Base-by-base conservation (phyloP, 2,797 vertebrate species). In the Gorsachius magnificus region DNA sequence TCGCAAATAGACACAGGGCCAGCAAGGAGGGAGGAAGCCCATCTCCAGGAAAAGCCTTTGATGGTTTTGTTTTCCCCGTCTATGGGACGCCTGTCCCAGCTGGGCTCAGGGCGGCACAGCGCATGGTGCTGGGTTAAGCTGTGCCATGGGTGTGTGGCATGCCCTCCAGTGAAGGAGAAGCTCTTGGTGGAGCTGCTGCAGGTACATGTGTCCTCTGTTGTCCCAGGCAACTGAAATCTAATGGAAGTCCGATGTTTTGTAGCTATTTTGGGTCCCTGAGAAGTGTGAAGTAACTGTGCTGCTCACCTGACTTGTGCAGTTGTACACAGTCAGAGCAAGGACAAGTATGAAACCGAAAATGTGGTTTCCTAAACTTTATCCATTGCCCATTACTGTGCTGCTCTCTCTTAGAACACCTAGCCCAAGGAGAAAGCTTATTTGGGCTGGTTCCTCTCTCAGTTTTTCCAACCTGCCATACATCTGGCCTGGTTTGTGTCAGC, bases 401-500 rank as follows among this genome's bases (percentile, higher is more conserved):
- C 38, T 57, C 22, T 83, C 69, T 53, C 38, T 43, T 45, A 74
- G 46, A 54, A 45, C 50, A 46, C n/a, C 70, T 48, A 13, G 13
- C 5, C 36, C 33, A 29, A 82, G 54, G 33, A 61, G 43, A 74
- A 79, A 66, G n/a, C 33, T 85, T 71, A 31, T 45, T n/a, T 92
- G 89, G 35, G 48, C 26, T 85, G n/a, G 24, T 83, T 48, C 17
- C 9, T 35, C 41, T 91, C 63, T 63, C 13, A 9, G 0, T 83
- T 91, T 93, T 82, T 88, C 60, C 68, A 50, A 17, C 51, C 69
- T 95, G 82, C 36, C 26, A 7, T 11, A 25, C 28, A 29, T 77
- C 38, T 89, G 74, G n/a, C 71, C n/a, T 92, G 83, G 71, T 85
- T 94, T 89, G 43, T 93, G 72, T 93, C 92, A 96, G 78, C 60